Evolutionary conservation across 53 echinoderm and acorn worm genomes (phyloP).

Genomic region (Crossaster papposus): DNA sequence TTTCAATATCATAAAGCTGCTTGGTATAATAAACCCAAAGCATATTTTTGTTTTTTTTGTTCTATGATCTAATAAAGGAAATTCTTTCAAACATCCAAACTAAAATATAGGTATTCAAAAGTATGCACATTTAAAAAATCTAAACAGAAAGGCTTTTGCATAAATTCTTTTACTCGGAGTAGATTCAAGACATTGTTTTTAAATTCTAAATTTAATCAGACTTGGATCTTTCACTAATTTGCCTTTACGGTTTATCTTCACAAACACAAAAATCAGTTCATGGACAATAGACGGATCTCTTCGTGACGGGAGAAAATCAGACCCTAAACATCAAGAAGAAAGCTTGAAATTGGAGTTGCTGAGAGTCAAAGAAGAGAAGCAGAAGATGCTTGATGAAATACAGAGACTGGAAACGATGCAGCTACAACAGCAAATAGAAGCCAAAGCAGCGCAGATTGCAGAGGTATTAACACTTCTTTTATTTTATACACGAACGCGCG

Average conservation of each 20-base stretch:
- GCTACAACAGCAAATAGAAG: slow-evolving; percentile 67
- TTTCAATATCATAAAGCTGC: too few species aligned
- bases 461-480: too few species aligned
- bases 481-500: too few species aligned
- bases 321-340: slow-evolving; percentile 67
- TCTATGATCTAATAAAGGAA: too few species aligned
- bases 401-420: slow-evolving; percentile 73
- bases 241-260: not conserved
- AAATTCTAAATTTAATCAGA: not conserved
- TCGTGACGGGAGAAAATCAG: slow-evolving; percentile 75
- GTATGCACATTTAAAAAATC: too few species aligned
- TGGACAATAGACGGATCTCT: slow-evolving; percentile 95
- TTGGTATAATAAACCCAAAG: too few species aligned
- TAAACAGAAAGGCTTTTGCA: too few species aligned
- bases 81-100: too few species aligned
- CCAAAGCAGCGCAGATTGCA: slow-evolving; percentile 65
- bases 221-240: not conserved
- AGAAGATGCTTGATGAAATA: slow-evolving; percentile 72
- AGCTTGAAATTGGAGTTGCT: slow-evolving; percentile 74
- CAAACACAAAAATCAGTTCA: slow-evolving; percentile 58
- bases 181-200: not conserved
- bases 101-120: too few species aligned
- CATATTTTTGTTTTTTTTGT: too few species aligned
- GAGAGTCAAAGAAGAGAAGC: slow-evolving; percentile 80
- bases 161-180: not conserved